phyloP scores from a whole-genome alignment of 2,797 vertebrate species.

The Zenarchopterus dispar region DNA sequence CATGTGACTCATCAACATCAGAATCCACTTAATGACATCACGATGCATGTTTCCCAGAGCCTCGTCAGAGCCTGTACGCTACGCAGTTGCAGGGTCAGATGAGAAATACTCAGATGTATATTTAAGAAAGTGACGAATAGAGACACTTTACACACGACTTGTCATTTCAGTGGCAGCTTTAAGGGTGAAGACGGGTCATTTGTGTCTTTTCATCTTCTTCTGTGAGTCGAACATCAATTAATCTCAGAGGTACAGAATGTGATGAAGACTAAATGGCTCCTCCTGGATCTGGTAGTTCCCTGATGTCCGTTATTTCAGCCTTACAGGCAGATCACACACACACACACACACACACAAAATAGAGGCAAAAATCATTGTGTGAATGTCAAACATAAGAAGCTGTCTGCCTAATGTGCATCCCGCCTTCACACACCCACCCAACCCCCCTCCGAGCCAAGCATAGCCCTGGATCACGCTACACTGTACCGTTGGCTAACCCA shows the following conservation, averaged over 20 bases:
- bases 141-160: constrained; percentile 21
- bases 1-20: constrained; percentile 80
- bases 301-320: constrained; percentile 13
- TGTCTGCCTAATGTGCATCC: constrained; percentile 64
- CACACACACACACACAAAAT: constrained; percentile 2
- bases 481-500: constrained; percentile 58
- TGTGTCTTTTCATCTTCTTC: constrained; percentile 25
- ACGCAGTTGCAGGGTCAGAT: constrained; percentile 14
- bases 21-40: constrained; percentile 77
- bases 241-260: constrained; percentile 26
- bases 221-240: constrained; percentile 25
- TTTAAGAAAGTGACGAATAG: constrained; percentile 13
- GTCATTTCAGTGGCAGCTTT: constrained; percentile 8
- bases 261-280: constrained; percentile 55
- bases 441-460: constrained; percentile 63
- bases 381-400: constrained; percentile 52
- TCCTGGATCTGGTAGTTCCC: constrained; percentile 22
- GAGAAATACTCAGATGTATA: not conserved
- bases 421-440: constrained; percentile 49
- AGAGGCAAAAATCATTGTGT: constrained; percentile 15
- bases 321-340: constrained; percentile 24
- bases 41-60: constrained; percentile 62
- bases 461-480: constrained; percentile 56
- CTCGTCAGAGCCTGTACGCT: constrained; percentile 28
- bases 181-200: constrained; percentile 8